Percentiles rank a stretch among this genome's conserved stretches.
Conservation (phyloP, 2,113 vertebrate genomes). For the Actenoides lindsayi region DNA sequence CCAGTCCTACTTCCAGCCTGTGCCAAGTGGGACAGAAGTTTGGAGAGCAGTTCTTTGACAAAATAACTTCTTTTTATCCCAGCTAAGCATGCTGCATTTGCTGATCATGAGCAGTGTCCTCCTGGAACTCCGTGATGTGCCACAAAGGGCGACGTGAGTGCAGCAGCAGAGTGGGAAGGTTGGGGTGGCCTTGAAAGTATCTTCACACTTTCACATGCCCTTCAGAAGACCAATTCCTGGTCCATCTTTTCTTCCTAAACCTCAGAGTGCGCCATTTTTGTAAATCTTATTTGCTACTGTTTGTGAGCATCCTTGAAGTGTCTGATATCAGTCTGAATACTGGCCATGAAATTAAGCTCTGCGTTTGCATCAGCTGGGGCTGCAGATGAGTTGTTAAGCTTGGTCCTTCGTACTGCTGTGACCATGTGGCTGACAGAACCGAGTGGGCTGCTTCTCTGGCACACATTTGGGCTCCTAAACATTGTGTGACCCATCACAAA, state of each 20-base stretch:
- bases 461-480: not conserved
- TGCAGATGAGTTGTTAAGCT: not conserved
- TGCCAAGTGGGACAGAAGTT: not conserved
- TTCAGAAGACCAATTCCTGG: not conserved
- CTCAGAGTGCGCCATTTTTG: not conserved
- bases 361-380: not conserved
- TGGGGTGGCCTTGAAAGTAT: not conserved
- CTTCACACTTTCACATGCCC: not conserved
- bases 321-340: not conserved
- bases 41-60: rapidly evolving
- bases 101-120: not conserved
- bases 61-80: not conserved
- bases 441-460: not conserved
- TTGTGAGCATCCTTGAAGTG: not conserved
- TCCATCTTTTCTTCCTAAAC: not conserved
- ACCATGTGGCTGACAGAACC: not conserved
- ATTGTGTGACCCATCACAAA: not conserved
- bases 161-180: not conserved
- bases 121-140: not conserved
- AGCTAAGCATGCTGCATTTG: not conserved
- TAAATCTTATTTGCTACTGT: not conserved
- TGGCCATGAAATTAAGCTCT: slow-evolving; percentile 13
- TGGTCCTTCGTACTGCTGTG: not conserved
- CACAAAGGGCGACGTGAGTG: rapidly evolving
- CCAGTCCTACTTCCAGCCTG: not conserved